Evolutionary conservation across 1,140 invertebrate species (phyloP), one percentile per base, ranked within the genome.

Genomic region (Carposina sasakii): DNA sequence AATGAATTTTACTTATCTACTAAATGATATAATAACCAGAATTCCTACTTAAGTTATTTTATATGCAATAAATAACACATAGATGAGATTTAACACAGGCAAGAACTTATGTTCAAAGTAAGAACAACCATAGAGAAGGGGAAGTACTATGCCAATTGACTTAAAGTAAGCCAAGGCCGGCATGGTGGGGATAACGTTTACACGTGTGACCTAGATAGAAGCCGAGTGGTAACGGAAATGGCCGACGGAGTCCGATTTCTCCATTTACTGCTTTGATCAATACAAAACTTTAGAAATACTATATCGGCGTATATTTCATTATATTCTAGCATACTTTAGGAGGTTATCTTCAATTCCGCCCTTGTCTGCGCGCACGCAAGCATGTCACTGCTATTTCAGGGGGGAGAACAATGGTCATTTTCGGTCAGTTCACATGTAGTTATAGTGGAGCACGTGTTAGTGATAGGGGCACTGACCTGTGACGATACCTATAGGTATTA

Each of bases 151-250:
- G 56, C 72, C 67, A 75, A 74, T 81, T 77, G 66, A 63, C 54
- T 50, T 56, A 63, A 81, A 81, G 69, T 81, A 83, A 79, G 79
- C 77, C 79, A 83, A 83, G 79, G 79, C 76, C 77, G 74, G 57
- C 44, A 61, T 73, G 64, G 77, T 64, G 76, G 77, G 79, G 77
- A 79, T 78, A 75, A 73, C 69, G 76, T 69, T 81, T 81, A 79
- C 79, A 83, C 79, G 79, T 84, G 79, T 84, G 79, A 83, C 79
- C 79, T 70, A 81, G 66, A 76, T 81, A 75, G 60, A 34, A 53
- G 45, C 67, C 76, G 79, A 79, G 53, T 36, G 43, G 54, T 41
- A 43, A 49, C 77, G 73, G 57, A 67, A 40, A 53, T 37, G 22
- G 53, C 54, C 79, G 76, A 81, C 37, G 31, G n/a, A 24, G 24